Percentiles rank a stretch among this genome's conserved stretches.
Evolutionary conservation across 2,113 vertebrate genomes (phyloP).

Genomic region (Alexandromys fortis): DNA sequence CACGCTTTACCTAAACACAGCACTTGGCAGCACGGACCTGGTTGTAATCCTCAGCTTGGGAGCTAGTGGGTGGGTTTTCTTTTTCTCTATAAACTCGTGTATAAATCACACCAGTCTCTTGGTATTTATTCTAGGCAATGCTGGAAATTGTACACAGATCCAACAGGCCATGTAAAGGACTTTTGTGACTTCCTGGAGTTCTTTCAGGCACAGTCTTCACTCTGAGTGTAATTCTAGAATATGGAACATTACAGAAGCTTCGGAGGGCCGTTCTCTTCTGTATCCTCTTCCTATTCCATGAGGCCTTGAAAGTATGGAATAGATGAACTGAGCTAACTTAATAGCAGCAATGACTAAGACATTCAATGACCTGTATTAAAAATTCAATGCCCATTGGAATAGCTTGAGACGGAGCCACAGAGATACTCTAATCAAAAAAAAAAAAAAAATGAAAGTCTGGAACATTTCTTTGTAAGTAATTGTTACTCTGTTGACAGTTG

Average conservation of each 20-base stretch:
- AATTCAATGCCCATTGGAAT: conserved; percentile 50
- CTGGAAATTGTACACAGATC: conserved; percentile 89
- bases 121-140: conserved; percentile 93
- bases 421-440: conserved; percentile 19
- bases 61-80: conserved; percentile 92
- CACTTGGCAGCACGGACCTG: conserved; percentile 93
- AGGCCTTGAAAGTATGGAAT: conserved; percentile 66
- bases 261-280: conserved; percentile 59
- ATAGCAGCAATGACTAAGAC: conserved; percentile 63
- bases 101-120: conserved; percentile 93
- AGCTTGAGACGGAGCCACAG: conserved; percentile 36
- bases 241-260: conserved; percentile 65
- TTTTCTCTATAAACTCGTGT: conserved; percentile 92
- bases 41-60: conserved; percentile 93
- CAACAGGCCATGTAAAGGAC: conserved; percentile 86
- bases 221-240: conserved; percentile 77
- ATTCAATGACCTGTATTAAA: conserved; percentile 67
- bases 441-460: conserved; percentile 2
- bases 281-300: conserved; percentile 35
- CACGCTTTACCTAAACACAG: conserved; percentile 94
- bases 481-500: conserved; percentile 32
- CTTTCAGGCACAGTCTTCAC: conserved; percentile 82
- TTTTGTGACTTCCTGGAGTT: conserved; percentile 88
- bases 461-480: conserved; percentile 21
- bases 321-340: conserved; percentile 67